A percentile compares a stretch with the other conserved stretches of the same genome.
Conservation (phyloP, 2,797 vertebrate species). For the Rhabdophis nuchalis region DNA sequence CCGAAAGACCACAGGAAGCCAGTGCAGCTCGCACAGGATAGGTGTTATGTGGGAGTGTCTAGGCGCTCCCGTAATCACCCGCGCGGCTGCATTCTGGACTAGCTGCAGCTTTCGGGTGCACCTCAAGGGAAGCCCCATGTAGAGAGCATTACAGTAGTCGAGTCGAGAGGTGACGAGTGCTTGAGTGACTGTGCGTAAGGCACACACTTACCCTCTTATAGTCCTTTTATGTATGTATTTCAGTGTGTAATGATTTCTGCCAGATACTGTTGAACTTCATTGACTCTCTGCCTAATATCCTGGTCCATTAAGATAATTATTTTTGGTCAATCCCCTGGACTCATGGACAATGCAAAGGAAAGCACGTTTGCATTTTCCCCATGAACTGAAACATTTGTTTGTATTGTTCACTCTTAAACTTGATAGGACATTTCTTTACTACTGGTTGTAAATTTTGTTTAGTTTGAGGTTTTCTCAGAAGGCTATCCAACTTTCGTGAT, state of each 20-base stretch:
- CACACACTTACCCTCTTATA: not conserved
- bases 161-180: too few relatives aligned
- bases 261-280: not conserved
- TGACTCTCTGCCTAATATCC: not conserved
- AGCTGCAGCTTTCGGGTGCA: too few relatives aligned
- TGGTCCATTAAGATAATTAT: not conserved
- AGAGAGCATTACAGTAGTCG: too few relatives aligned
- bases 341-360: not conserved
- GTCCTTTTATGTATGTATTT: not conserved
- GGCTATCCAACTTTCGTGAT: not conserved
- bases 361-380: not conserved
- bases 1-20: too few relatives aligned
- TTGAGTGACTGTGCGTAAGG: too few relatives aligned
- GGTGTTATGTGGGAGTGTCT: too few relatives aligned
- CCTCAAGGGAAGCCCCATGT: too few relatives aligned
- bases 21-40: too few relatives aligned
- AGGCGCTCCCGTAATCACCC: too few relatives aligned
- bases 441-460: not conserved
- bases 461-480: not conserved
- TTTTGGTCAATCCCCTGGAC: not conserved
- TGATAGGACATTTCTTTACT: not conserved
- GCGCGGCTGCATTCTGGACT: too few relatives aligned
- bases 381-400: not conserved
- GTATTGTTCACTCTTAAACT: not conserved
- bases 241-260: not conserved